Evolutionary conservation across 2,797 vertebrate species (phyloP).

Genomic region (Pogoniulus pusillus): DNA sequence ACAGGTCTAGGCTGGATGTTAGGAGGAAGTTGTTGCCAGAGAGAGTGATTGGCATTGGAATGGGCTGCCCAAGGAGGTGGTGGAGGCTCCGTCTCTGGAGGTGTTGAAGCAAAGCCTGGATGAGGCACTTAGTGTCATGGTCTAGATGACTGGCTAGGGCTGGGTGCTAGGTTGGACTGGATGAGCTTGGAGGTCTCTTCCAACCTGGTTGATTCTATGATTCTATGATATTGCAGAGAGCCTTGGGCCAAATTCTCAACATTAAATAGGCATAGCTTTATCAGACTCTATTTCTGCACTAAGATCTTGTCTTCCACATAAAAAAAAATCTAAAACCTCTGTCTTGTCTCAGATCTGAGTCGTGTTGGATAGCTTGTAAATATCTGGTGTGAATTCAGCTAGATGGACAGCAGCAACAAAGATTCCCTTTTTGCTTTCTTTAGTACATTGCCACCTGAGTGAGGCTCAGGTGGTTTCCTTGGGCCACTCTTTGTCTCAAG

Average conservation of each 20-base stretch:
- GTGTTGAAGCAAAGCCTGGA: too few relatives aligned
- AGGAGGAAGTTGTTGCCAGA: too few relatives aligned
- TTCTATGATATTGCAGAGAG: not conserved
- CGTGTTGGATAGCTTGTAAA: not conserved
- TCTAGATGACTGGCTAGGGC: too few relatives aligned
- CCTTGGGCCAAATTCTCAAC: not conserved
- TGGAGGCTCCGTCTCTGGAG: too few relatives aligned
- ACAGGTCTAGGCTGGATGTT: too few relatives aligned
- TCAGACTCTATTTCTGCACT: not conserved
- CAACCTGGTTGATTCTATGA: too few relatives aligned
- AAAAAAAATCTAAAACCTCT: not conserved
- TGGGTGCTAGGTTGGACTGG: too few relatives aligned
- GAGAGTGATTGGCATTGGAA: too few relatives aligned
- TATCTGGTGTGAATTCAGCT: conserved; percentile 19
- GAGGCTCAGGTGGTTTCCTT: conserved; percentile 15
- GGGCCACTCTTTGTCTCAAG: not conserved
- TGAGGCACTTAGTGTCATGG: too few relatives aligned
- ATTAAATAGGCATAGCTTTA: not conserved
- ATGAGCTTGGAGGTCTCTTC: too few relatives aligned
- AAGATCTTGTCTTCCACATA: not conserved
- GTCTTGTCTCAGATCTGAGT: not conserved
- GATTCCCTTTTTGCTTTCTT: not conserved
- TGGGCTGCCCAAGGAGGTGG: too few relatives aligned
- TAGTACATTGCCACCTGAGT: conserved; percentile 3
- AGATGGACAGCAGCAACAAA: conserved; percentile 1